Evolutionary conservation across 2,888 invertebrate species (phyloP), one percentile per base, ranked within the genome.

Genomic region (Drosophila setosimentum): DNA sequence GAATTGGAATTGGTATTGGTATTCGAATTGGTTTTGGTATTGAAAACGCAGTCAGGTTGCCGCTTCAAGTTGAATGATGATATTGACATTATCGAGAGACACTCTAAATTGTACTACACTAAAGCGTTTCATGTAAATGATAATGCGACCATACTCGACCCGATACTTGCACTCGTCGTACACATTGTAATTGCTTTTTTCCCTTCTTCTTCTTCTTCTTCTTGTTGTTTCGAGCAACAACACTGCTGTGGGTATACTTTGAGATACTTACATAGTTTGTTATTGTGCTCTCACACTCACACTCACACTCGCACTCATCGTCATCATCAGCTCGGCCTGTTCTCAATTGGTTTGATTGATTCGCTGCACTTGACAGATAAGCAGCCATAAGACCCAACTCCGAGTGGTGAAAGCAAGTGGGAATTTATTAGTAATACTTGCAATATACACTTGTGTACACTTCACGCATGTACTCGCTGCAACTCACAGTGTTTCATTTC

Each of bases 81-180:
- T 90, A 84, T 89, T 91, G 90, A 91, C 90, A 89, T 88, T 91
- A 90, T 86, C 83, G 65, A 87, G 91, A 90, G 85, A 86, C 82
- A 87, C 91, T 91, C 79, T 76, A 82, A 84, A 86, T 82, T 84
- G 86, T 83, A 72, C 63, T 62, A 68, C 53, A 71, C 73, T 33
- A 53, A 53, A 64, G 53, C 50, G 66, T 59, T 76, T 70, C 67
- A 77, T 83, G 83, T 76, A 76, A 81, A 83, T 81, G 84, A 89
- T 87, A 87, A 85, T 79, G 79, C 68, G 73, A 76, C 66, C 21
- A 62, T 53, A 58, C 64, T 67, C 68, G 10, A 40, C 40, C 55
- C 62, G 48, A 58, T 50, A 69, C 76, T 61, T 58, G 51, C 42
- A 55, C 51, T 40, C 51, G 27, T 40, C 51, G 27, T 45, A 35